Evolutionary conservation across 2,113 vertebrate species (phyloP).

Genomic region (Turnix velox): DNA sequence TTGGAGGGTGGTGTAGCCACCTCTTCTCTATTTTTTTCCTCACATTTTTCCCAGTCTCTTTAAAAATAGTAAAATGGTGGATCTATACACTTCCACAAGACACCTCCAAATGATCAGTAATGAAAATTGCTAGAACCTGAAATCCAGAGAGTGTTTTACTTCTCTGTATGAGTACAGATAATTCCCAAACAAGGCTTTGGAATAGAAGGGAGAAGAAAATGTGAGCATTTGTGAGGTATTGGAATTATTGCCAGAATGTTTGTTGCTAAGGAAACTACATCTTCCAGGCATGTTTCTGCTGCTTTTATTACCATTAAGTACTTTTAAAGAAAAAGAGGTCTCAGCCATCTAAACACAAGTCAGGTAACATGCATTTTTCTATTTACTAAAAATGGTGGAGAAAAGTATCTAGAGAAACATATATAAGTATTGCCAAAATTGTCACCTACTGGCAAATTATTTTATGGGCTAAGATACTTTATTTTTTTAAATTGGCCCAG

Average conservation of each 20-base stretch:
- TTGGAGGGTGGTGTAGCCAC: neutral
- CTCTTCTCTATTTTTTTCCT: neutral
- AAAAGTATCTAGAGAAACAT: neutral
- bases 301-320: neutral
- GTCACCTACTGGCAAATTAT: neutral
- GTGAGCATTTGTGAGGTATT: neutral
- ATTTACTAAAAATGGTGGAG: neutral
- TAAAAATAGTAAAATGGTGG: neutral
- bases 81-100: neutral
- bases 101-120: neutral
- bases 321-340: neutral
- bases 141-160: neutral
- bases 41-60: neutral
- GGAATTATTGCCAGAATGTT: neutral
- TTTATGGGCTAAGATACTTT: neutral
- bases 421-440: neutral
- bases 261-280: slow-evolving; percentile 21
- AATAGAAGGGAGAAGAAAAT: neutral
- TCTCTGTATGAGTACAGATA: neutral
- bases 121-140: neutral
- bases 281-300: neutral
- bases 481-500: neutral
- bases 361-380: neutral
- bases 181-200: neutral
- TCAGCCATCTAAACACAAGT: neutral